A percentile compares a stretch with the other conserved stretches of the same genome.
phyloP scores from a whole-genome alignment of 2,113 vertebrate species.

The Pterocles orientalis region DNA sequence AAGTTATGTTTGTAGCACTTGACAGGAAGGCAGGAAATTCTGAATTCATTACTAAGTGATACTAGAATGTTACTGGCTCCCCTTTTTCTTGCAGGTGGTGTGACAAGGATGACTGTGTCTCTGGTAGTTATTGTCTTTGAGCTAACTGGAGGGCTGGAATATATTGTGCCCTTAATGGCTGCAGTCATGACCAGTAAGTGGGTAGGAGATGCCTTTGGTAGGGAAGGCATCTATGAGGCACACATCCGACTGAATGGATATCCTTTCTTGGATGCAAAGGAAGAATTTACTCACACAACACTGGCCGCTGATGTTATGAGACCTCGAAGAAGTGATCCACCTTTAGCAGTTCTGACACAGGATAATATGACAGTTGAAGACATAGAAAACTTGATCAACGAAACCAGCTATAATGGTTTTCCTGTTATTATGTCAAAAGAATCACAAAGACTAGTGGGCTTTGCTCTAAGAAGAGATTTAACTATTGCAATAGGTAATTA shows the following conservation, averaged over 20 bases:
- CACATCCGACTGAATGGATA: slow-evolving; percentile 98
- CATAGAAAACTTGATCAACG: slow-evolving; percentile 91
- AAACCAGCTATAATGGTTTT: slow-evolving; percentile 97
- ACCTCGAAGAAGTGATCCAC: slow-evolving; percentile 88
- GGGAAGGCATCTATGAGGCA: slow-evolving; percentile 97
- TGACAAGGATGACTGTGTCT: slow-evolving; percentile 98
- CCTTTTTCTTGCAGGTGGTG: slow-evolving; percentile 83
- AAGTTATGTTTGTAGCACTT: background rate
- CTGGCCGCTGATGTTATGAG: slow-evolving; percentile 97
- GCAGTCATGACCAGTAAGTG: slow-evolving; percentile 99
- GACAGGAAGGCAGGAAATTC: background rate
- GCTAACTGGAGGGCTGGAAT: slow-evolving; percentile 95
- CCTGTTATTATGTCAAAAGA: slow-evolving; percentile 99
- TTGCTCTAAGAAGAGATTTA: slow-evolving; percentile 96
- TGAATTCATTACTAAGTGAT: background rate
- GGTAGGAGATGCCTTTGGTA: slow-evolving; percentile 98
- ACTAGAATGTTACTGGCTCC: background rate
- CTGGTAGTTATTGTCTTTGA: slow-evolving; percentile 98
- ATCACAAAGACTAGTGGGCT: slow-evolving; percentile 96
- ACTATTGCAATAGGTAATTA: slow-evolving; percentile 94
- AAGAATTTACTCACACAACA: slow-evolving; percentile 97
- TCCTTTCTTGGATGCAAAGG: slow-evolving; percentile 97
- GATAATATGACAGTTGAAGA: slow-evolving; percentile 97
- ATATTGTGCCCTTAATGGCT: slow-evolving; percentile 98
- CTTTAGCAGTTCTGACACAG: slow-evolving; percentile 93